Evolutionary conservation across 2,113 vertebrate species (phyloP).

Genomic region (Cephalopterus ornatus): DNA sequence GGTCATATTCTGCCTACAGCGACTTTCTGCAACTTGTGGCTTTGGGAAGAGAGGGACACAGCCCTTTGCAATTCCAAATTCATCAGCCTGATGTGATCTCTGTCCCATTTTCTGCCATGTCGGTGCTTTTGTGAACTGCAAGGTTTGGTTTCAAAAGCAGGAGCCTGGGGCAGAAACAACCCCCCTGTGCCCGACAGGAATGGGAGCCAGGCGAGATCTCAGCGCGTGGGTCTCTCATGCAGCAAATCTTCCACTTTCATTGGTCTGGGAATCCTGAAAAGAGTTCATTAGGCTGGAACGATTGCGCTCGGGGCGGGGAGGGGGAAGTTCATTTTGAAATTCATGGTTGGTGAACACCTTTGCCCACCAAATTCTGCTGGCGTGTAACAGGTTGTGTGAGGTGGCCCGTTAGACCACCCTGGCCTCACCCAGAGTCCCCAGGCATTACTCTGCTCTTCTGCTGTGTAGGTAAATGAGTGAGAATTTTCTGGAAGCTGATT

Average conservation of each 20-base stretch:
- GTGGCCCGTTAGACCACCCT: neutral
- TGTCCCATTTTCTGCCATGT: neutral
- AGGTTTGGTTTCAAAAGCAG: neutral
- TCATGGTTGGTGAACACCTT: neutral
- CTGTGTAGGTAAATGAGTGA: neutral
- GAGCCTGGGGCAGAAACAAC: neutral
- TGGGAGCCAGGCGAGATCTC: neutral
- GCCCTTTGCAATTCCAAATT: neutral
- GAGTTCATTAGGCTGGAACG: neutral
- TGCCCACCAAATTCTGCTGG: neutral
- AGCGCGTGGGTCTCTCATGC: neutral
- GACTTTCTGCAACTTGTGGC: rapidly evolving
- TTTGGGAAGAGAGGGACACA: neutral
- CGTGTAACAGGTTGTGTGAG: neutral
- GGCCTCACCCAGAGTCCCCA: neutral
- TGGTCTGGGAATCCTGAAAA: neutral
- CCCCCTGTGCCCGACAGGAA: too few relatives aligned
- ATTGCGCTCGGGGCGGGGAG: neutral
- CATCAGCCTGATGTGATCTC: neutral
- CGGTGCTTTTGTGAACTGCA: neutral
- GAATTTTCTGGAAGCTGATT: neutral
- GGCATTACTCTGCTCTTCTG: neutral
- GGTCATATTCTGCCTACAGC: neutral
- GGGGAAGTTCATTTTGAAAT: neutral
- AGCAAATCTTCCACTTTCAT: neutral